A percentile compares a stretch with the other conserved stretches of the same genome.
These are phyloP conservation scores for Clamator glandarius DNA, from an alignment of 2,797 vertebrate species.

Conservation along the genomic window DNA sequence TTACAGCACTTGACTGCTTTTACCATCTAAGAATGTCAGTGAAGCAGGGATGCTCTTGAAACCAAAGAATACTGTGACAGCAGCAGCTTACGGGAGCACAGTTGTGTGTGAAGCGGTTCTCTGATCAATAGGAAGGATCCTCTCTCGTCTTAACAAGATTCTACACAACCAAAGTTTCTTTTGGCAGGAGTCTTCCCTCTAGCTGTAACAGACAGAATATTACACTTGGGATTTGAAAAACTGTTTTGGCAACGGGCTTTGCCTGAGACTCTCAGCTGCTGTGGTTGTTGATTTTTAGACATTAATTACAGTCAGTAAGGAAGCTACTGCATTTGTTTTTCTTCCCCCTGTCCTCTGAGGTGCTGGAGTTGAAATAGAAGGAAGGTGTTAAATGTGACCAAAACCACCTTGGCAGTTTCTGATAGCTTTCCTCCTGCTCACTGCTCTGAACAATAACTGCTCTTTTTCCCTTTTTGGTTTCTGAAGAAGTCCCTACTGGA, in stretches of 20 bases:
- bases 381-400: neutral
- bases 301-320: neutral
- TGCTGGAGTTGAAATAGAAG: neutral
- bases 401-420: neutral
- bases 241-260: neutral
- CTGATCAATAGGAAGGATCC: neutral
- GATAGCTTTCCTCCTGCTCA: neutral
- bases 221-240: neutral
- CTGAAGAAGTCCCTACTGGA: conserved; percentile 91
- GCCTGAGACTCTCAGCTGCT: neutral
- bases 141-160: neutral
- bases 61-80: neutral
- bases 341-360: neutral
- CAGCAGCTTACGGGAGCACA: neutral
- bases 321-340: neutral
- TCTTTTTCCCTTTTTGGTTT: conserved; percentile 65
- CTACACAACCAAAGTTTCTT: neutral
- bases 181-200: neutral
- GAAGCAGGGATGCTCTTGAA: neutral
- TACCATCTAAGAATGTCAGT: neutral
- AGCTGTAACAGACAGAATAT: neutral
- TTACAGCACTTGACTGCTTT: neutral
- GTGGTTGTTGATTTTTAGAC: neutral
- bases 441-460: neutral
- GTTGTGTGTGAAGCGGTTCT: neutral